These are phyloP conservation scores for Kryptolebias marmoratus DNA, from an alignment of 2,113 vertebrate species.

Conservation along the genomic window DNA sequence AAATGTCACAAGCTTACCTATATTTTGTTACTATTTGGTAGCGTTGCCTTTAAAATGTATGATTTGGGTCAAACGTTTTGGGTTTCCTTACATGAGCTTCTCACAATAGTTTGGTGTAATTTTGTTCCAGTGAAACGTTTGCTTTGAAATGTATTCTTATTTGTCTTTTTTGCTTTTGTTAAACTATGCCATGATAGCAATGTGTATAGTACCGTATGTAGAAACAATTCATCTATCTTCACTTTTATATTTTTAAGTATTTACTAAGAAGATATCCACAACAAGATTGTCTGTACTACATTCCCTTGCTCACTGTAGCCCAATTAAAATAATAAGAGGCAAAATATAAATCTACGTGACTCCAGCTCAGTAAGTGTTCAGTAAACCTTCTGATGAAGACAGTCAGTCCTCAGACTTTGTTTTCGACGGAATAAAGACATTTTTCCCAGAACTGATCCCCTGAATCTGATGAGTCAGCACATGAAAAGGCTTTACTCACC, in stretches of 20 bases:
- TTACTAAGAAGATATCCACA: background rate
- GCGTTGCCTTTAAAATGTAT: no score
- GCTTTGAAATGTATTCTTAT: no score
- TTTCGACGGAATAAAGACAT: slow-evolving; percentile 45
- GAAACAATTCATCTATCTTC: background rate
- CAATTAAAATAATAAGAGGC: background rate
- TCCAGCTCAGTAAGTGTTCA: background rate
- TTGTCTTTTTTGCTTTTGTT: no score
- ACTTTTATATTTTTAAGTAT: background rate
- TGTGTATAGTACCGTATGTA: no score
- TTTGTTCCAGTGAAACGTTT: no score
- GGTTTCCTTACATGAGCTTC: no score
- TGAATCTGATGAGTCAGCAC: slow-evolving; percentile 29
- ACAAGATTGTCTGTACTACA: background rate
- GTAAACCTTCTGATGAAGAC: background rate
- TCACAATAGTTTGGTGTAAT: no score
- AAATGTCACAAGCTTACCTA: no score
- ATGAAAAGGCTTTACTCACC: slow-evolving; percentile 79
- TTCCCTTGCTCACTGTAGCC: background rate
- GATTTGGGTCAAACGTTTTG: no score
- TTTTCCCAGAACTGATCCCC: slow-evolving; percentile 58
- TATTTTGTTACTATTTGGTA: no score
- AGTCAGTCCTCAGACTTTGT: slow-evolving; percentile 11
- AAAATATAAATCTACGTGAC: background rate
- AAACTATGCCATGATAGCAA: no score